Evolutionary conservation across 1,140 invertebrate genomes (phyloP).

Genomic region (Musca domestica): DNA sequence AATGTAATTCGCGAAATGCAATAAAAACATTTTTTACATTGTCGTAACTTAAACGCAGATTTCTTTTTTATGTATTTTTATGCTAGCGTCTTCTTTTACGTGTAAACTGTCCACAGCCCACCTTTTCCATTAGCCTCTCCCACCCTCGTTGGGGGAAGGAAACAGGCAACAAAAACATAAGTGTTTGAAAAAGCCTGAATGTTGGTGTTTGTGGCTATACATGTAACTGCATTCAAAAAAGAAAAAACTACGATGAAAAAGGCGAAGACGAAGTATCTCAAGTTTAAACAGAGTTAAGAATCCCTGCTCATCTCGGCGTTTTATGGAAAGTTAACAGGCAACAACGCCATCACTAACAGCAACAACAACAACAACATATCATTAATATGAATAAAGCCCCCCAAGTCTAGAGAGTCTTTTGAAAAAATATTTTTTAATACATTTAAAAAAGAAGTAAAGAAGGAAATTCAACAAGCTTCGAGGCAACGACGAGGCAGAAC

Average conservation of each 20-base stretch:
- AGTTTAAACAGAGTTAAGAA: slow-evolving; percentile 1
- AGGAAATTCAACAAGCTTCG: background rate
- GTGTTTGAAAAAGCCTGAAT: background rate
- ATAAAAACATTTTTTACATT: slow-evolving; percentile 21
- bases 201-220: background rate
- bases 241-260: too few species aligned
- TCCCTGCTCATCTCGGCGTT: background rate
- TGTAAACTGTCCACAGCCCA: background rate
- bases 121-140: background rate
- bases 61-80: slow-evolving; percentile 6
- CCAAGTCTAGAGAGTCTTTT: slow-evolving; percentile 4
- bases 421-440: slow-evolving; percentile 17
- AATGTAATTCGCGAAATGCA: slow-evolving; percentile 14
- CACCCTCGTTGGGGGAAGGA: too few species aligned
- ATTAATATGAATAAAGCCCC: background rate
- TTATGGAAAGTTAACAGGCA: background rate
- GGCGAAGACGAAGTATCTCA: too few species aligned
- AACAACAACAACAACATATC: background rate
- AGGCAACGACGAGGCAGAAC: background rate
- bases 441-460: background rate
- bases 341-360: background rate
- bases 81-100: background rate
- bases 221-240: background rate
- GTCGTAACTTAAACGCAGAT: slow-evolving; percentile 19
- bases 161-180: background rate